Percentiles rank a stretch among this genome's conserved stretches.
Evolutionary conservation across 2,797 vertebrate species (phyloP).

Genomic region (Protonibea diacanthus): DNA sequence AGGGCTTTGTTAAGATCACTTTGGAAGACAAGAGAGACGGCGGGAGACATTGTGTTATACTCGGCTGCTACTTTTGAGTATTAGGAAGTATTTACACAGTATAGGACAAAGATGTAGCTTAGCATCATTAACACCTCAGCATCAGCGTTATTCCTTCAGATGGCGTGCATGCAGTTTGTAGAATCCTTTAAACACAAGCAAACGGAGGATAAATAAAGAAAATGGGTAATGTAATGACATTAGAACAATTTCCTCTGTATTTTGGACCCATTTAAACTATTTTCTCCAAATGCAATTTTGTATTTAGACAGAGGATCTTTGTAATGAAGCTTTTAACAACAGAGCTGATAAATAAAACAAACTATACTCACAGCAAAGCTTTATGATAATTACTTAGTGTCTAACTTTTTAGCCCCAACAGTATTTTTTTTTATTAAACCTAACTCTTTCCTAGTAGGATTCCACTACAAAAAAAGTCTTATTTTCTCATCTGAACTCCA

Average conservation of each 20-base stretch:
- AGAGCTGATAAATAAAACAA: constrained; percentile 29
- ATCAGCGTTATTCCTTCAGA: constrained; percentile 22
- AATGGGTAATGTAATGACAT: not conserved
- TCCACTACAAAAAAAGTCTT: not conserved
- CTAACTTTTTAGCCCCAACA: not conserved
- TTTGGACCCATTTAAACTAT: constrained; percentile 19
- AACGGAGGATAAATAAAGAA: constrained; percentile 22
- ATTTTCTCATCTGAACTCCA: not conserved
- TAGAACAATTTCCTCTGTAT: constrained; percentile 20
- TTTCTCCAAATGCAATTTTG: constrained; percentile 14
- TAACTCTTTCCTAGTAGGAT: not conserved
- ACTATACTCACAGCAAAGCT: constrained; percentile 15
- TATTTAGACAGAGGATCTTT: constrained; percentile 8
- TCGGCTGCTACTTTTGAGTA: constrained; percentile 11
- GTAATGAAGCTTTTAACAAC: constrained; percentile 34
- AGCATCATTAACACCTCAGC: constrained; percentile 11
- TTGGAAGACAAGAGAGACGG: constrained; percentile 32
- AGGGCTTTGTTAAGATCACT: constrained; percentile 44
- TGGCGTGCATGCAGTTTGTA: not conserved
- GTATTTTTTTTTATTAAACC: constrained; percentile 9
- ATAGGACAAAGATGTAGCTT: constrained; percentile 19
- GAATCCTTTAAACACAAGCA: constrained; percentile 20
- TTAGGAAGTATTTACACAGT: constrained; percentile 36
- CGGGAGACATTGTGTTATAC: constrained; percentile 50
- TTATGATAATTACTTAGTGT: not conserved